A percentile compares a stretch with the other conserved stretches of the same genome.
Conservation (phyloP, 2,797 vertebrate species). For the Gobio occitaniae region DNA sequence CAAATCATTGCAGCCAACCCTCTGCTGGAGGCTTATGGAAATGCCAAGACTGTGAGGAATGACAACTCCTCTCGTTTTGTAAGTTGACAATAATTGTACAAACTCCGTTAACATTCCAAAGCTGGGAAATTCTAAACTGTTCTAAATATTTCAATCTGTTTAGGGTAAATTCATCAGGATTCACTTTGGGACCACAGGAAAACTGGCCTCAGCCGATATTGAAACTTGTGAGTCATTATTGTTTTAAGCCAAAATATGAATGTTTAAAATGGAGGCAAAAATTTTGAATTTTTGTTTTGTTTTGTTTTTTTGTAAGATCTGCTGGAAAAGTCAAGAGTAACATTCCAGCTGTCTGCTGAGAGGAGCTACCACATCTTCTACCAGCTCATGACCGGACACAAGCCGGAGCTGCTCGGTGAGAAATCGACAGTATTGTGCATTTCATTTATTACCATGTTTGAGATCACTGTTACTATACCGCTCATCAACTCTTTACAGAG, state of each 20-base stretch:
- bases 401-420: constrained; percentile 78
- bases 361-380: constrained; percentile 86
- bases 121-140: background rate
- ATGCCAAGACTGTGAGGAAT: constrained; percentile 74
- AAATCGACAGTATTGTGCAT: background rate
- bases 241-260: background rate
- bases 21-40: constrained; percentile 83
- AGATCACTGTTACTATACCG: background rate
- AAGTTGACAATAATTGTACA: constrained; percentile 59
- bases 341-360: constrained; percentile 83
- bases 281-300: background rate
- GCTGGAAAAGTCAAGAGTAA: constrained; percentile 83
- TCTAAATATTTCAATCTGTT: background rate
- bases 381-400: constrained; percentile 81
- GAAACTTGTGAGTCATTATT: constrained; percentile 39
- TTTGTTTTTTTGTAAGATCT: constrained; percentile 69
- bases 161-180: constrained; percentile 54
- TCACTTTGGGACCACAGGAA: constrained; percentile 42
- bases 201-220: constrained; percentile 51
- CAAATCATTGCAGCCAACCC: constrained; percentile 87
- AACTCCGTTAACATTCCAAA: background rate
- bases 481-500: constrained; percentile 67
- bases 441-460: background rate
- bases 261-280: background rate
- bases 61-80: constrained; percentile 87